phyloP scores from a whole-genome alignment of 2,797 vertebrate species.

The Semaprochilodus insignis region DNA sequence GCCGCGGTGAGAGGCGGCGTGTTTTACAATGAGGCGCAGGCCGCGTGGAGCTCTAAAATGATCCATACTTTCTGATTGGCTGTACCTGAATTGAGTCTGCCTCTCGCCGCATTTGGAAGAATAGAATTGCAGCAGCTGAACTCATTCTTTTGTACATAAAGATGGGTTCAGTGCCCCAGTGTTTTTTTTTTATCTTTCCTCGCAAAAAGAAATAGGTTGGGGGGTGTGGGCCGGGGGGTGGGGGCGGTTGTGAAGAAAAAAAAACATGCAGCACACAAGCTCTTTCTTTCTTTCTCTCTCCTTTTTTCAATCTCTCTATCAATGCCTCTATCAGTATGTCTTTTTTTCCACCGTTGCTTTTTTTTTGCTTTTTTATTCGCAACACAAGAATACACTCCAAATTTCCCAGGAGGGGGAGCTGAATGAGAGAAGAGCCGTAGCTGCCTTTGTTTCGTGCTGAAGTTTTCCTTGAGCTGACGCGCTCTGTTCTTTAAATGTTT shows the following conservation, averaged over 20 bases:
- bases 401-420: constrained; percentile 76
- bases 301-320: constrained; percentile 52
- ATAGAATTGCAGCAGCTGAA: constrained; percentile 62
- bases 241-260: not conserved
- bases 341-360: constrained; percentile 61
- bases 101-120: constrained; percentile 38
- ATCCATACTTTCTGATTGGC: constrained; percentile 46
- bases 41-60: constrained; percentile 40
- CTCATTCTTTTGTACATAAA: constrained; percentile 65
- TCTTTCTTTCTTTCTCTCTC: constrained; percentile 13
- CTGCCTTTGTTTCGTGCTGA: constrained; percentile 76
- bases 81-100: constrained; percentile 57
- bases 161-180: constrained; percentile 63
- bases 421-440: constrained; percentile 77
- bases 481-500: constrained; percentile 84
- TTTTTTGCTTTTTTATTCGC: constrained; percentile 78
- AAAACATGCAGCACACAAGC: constrained; percentile 11
- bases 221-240: not conserved
- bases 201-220: not conserved
- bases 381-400: constrained; percentile 80
- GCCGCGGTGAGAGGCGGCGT: constrained; percentile 21
- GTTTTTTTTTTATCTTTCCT: constrained; percentile 42
- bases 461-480: constrained; percentile 73
- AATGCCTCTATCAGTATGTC: constrained; percentile 64
- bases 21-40: constrained; percentile 36